Base-by-base conservation (phyloP, 2,113 vertebrate genomes). In the Microcebus griseorufus region DNA sequence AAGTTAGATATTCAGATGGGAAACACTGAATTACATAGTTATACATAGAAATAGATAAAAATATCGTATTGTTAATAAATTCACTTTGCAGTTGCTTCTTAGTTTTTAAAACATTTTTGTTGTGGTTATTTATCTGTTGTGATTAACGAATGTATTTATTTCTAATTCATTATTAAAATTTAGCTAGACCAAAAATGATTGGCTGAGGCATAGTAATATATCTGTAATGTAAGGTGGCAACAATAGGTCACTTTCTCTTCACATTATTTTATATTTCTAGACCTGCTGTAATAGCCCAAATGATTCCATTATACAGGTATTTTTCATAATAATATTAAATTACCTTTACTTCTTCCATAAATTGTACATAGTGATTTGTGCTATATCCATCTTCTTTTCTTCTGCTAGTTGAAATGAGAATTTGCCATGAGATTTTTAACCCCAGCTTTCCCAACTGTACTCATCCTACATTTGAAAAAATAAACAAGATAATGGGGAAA, bases 301-400 rank as follows among this genome's bases (percentile, higher is more conserved):
- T 97, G 97, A 97, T 97, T 98, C 98, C 75, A 93, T 98, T 84
- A 87, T 96, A 84, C 97, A 98, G 73, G 83, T 83, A 94, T 76
- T 98, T 95, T 97, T 98, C 97, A 96, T 97, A 98, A 97, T 98
- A 96, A 89, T 76, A 97, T 97, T 96, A 98, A 96, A 97, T 97
- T 97, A 96, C 80, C 51, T 98, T 97, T 97, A 93, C 58, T 94
- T 92, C 82, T 97, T 37, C n/a, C 5, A 32, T 95, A 97, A 98
- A 96, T 98, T 98, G 65, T 97, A 75, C 88, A 25, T 95, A 90
- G 72, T 81, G 90, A 97, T 95, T 97, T 88, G 79, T 96, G 48
- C 81, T 92, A 90, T 93, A 0, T 0, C 29, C 65, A 94, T 97
- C 93, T 86, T 93, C 76, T 93, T 95, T 93, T 64, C 73, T 91